phyloP scores from a whole-genome alignment of 2,888 invertebrate species.

The Ctena decussata region DNA sequence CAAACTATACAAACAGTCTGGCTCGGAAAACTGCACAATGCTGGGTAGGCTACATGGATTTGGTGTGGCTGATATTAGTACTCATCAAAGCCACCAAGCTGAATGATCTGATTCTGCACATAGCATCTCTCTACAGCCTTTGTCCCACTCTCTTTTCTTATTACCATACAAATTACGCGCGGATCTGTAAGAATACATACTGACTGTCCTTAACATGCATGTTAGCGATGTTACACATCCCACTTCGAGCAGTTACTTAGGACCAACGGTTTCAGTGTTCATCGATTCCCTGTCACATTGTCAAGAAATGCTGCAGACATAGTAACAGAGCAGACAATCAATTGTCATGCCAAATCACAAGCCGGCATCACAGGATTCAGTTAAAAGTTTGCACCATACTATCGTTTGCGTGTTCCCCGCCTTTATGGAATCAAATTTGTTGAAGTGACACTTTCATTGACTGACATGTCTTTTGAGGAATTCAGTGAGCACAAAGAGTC shows the following conservation, averaged over 20 bases:
- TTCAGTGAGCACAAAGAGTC: constrained; percentile 19
- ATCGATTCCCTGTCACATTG: constrained; percentile 18
- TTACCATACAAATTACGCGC: constrained; percentile 27
- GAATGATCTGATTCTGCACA: constrained; percentile 24
- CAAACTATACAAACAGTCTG: too few species aligned
- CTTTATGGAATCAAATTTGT: constrained; percentile 7
- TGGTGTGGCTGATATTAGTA: constrained; percentile 30
- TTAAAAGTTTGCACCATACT: constrained; percentile 26
- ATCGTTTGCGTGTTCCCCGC: constrained; percentile 29
- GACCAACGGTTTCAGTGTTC: constrained; percentile 29
- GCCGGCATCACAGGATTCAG: constrained; percentile 38
- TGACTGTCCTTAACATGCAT: constrained; percentile 14
- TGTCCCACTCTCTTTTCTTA: constrained; percentile 12
- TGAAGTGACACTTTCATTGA: not conserved
- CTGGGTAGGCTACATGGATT: constrained; percentile 47
- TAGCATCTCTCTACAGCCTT: constrained; percentile 19
- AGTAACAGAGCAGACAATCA: constrained; percentile 46
- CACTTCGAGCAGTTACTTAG: constrained; percentile 17
- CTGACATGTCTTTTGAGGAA: constrained; percentile 18
- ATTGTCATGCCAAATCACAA: constrained; percentile 36
- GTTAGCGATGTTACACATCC: constrained; percentile 13
- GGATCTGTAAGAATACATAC: not conserved
- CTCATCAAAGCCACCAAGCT: constrained; percentile 31
- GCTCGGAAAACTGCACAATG: constrained; percentile 47
- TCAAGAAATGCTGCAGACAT: constrained; percentile 42